Percentiles rank a stretch among this genome's conserved stretches.
These are phyloP conservation scores for Malurus splendens DNA, from an alignment of 2,797 vertebrate genomes.

Conservation along the genomic window DNA sequence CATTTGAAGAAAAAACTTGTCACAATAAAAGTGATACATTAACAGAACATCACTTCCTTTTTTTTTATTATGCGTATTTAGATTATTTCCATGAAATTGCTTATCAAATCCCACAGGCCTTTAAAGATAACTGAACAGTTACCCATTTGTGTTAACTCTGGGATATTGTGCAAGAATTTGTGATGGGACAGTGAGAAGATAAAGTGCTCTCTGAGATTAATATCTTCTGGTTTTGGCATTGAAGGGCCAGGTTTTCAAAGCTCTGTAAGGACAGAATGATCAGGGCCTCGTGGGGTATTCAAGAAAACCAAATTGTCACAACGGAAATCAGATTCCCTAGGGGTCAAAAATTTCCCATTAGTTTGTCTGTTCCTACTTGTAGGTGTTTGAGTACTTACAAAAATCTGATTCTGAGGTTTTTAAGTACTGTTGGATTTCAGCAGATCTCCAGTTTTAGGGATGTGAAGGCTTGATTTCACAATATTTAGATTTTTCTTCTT, in stretches of 20 bases:
- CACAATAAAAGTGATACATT: conserved; percentile 62
- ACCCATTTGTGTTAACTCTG: conserved; percentile 56
- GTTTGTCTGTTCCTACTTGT: background rate
- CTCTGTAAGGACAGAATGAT: background rate
- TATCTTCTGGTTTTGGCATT: background rate
- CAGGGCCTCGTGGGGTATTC: background rate
- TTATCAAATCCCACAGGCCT: conserved; percentile 51
- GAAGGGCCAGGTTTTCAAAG: background rate
- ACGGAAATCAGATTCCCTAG: background rate
- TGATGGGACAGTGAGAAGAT: conserved; percentile 38
- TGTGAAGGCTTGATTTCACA: background rate
- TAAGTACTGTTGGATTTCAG: background rate
- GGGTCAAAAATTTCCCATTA: background rate
- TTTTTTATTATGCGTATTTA: conserved; percentile 50
- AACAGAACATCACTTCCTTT: conserved; percentile 56
- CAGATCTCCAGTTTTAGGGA: background rate
- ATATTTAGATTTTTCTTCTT: background rate
- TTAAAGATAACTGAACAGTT: conserved; percentile 55
- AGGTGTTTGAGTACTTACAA: background rate
- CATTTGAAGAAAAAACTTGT: conserved; percentile 63
- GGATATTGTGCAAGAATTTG: conserved; percentile 48
- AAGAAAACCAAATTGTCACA: background rate
- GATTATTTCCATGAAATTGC: conserved; percentile 59
- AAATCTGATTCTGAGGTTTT: background rate
- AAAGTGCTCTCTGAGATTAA: background rate